A percentile compares a stretch with the other conserved stretches of the same genome.
Evolutionary conservation across 2,797 vertebrate species (phyloP).

Genomic region (Amniataba percoides): DNA sequence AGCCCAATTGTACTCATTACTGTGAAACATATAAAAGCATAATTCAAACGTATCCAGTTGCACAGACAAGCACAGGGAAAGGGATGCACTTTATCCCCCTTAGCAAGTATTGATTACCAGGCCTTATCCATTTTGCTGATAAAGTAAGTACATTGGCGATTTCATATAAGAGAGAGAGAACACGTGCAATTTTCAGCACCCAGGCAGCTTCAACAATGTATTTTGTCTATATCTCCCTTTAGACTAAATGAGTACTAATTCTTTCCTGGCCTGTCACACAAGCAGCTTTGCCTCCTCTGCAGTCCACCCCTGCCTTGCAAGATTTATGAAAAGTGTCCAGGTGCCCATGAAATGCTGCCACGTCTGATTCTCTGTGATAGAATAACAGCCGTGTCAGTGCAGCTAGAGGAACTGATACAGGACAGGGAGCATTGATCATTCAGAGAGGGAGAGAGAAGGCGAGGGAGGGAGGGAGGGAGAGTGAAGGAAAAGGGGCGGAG

Average conservation of each 20-base stretch:
- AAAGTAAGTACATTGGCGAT: slow-evolving; percentile 27
- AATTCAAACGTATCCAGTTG: slow-evolving; percentile 51
- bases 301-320: slow-evolving; percentile 60
- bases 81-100: slow-evolving; percentile 34
- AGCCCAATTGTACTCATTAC: slow-evolving; percentile 63
- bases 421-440: slow-evolving; percentile 70
- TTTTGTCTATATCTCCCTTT: slow-evolving; percentile 39
- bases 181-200: slow-evolving; percentile 14
- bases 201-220: slow-evolving; percentile 23
- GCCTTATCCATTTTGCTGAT: slow-evolving; percentile 42
- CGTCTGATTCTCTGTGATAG: slow-evolving; percentile 72
- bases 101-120: slow-evolving; percentile 44
- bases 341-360: slow-evolving; percentile 71
- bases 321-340: slow-evolving; percentile 75
- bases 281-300: slow-evolving; percentile 32
- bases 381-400: slow-evolving; percentile 71
- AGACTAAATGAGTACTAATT: slow-evolving; percentile 37
- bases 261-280: slow-evolving; percentile 27
- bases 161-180: slow-evolving; percentile 40
- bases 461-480: slow-evolving; percentile 5
- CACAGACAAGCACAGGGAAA: slow-evolving; percentile 41
- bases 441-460: slow-evolving; percentile 26
- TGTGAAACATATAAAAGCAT: slow-evolving; percentile 62
- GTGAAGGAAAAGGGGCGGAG: slow-evolving; percentile 12
- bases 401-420: slow-evolving; percentile 51